Base-by-base conservation (phyloP, 2,888 invertebrate species). In the Drosophila austrosaltans region DNA sequence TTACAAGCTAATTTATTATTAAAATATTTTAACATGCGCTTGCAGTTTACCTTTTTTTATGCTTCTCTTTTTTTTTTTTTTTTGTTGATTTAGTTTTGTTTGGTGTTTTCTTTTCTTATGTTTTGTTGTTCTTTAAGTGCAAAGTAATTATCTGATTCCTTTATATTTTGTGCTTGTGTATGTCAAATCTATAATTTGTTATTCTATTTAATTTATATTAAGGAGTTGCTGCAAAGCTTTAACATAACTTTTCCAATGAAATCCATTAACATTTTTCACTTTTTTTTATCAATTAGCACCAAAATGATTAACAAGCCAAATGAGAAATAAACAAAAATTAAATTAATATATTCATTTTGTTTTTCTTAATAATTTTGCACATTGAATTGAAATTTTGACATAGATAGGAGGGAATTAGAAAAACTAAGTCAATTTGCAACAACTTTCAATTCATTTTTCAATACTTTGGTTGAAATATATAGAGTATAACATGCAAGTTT, bases 391-490 rank as follows among this genome's bases (percentile, higher is more conserved):
- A 74, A 66, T 68, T 82, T 82, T 58, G 69, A 69, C 70, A 61
- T 73, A 66, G 28, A 57, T 48, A 25, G 22, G 39, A 57, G 57
- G 39, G 22, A 57, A 57, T 69, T 63, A 54, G 69, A 76, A 69
- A 82, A 71, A 64, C 65, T 66, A 71, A 16, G 68, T 40, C 79
- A 77, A 71, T 81, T 83, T 84, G 81, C 79, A 87, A 78, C 84
- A 81, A 88, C 79, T 81, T 63, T 60, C 44, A 39, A 36, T 48
- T 32, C 53, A 44, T 58, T 62, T 32, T 36, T 72, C 68, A 87
- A 89, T 82, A 87, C 89, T 89, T 85, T 89, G 85, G 89, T 84
- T 77, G 81, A 65, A 69, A 72, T 36, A 36, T 36, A 22, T 58
- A 58, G 3, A 39, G n/a, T 6, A 61, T 53, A 28, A 54, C 39